phyloP scores from a whole-genome alignment of 2,888 invertebrate species.

The Eupithecia insigniata region DNA sequence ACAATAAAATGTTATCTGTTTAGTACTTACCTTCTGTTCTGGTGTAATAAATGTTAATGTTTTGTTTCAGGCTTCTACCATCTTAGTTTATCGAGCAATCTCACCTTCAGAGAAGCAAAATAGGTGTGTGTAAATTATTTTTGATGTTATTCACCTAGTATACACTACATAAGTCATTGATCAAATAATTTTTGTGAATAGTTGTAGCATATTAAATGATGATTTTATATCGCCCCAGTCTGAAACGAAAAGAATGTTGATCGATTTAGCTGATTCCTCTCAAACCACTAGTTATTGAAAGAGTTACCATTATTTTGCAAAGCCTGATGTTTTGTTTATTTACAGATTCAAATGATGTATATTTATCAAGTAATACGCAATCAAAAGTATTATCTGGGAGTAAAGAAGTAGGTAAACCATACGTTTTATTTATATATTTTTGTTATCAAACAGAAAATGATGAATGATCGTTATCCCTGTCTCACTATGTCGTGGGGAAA shows the following conservation, averaged over 20 bases:
- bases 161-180: too few relatives aligned
- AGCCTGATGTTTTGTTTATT: not conserved
- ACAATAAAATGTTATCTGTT: not conserved
- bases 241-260: conserved; percentile 61
- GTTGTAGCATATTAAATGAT: conserved; percentile 27
- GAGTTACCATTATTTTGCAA: not conserved
- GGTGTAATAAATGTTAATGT: not conserved
- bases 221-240: conserved; percentile 68
- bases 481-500: conserved; percentile 69
- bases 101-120: not conserved
- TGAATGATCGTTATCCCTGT: conserved; percentile 66
- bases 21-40: not conserved
- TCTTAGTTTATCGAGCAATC: not conserved
- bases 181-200: too few relatives aligned
- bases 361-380: not conserved
- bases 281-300: not conserved
- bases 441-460: conserved; percentile 19
- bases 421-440: not conserved
- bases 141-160: not conserved
- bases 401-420: not conserved
- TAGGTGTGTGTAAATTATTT: not conserved
- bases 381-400: not conserved
- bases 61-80: not conserved
- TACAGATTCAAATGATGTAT: not conserved
- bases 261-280: conserved; percentile 53